Evolutionary conservation across 2,113 vertebrate genomes (phyloP), one percentile per base, ranked within the genome.

Genomic region (Callospermophilus lateralis): DNA sequence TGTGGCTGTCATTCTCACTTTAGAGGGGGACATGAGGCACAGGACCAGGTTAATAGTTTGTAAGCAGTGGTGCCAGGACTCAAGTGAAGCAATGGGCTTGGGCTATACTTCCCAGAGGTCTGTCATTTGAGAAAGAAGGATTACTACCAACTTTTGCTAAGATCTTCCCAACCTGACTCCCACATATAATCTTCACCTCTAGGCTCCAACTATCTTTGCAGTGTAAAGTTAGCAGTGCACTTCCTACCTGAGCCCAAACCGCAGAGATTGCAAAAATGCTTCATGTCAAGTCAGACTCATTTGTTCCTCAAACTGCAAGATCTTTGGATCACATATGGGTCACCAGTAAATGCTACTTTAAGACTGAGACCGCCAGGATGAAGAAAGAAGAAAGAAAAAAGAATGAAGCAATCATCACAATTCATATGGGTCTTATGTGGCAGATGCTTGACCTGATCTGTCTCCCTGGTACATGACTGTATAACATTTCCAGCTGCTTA

Each of bases 161-260:
- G 73, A 3, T 30, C 53, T 22, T 24, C 61, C 20, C 39, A n/a
- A 10, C 17, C 37, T 15, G 39, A 76, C 15, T 42, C 51, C 70
- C n/a, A 83, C 0, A 1, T 20, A 4, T 5, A 15, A 42, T 61
- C 81, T 7, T 24, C 9, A 53, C 39, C 28, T 6, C 6, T 2
- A 55, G 73, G 32, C 24, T 55, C 55, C 24, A 12, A 30, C 51
- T 4, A 67, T 55, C 61, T 68, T 63, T 39, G 11, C n/a, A 12
- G 11, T 0, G 0, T 0, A 24, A 30, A 63, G 0, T 39, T 1
- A 4, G 26, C 77, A 76, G 30, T 0, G 9, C 13, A 37, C n/a
- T 22, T 90, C 70, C 77, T 24, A 53, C 4, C 1, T 48, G 22
- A 73, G 55, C 19, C 51, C 20, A 65, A 32, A 83, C 16, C n/a